phyloP scores from a whole-genome alignment of 2,888 invertebrate genomes.

The Drepanosiphum platanoidis region DNA sequence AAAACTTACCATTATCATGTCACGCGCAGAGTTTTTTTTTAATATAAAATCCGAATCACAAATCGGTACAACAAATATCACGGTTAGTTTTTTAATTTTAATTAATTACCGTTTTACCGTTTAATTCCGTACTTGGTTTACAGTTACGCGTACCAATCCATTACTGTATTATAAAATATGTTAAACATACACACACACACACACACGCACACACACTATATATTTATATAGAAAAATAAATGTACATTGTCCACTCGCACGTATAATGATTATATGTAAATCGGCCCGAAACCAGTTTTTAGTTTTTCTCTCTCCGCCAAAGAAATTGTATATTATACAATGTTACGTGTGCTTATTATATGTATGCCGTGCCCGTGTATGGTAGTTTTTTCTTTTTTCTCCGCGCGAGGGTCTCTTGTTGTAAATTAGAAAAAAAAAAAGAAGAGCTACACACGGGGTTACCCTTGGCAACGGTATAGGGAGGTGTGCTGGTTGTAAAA shows the following conservation, averaged over 20 bases:
- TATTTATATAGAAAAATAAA: too few relatives aligned
- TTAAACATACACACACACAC: not conserved
- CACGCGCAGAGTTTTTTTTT: too few relatives aligned
- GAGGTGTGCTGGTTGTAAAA: slow-evolving; percentile 12
- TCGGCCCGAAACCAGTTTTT: slow-evolving; percentile 1
- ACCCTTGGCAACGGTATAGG: slow-evolving; percentile 42
- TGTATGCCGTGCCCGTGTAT: not conserved
- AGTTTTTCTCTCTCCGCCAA: not conserved
- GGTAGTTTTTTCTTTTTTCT: not conserved
- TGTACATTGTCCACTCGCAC: not conserved
- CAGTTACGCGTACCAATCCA: too few relatives aligned
- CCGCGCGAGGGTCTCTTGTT: slow-evolving; percentile 15
- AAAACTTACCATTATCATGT: too few relatives aligned
- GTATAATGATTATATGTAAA: slow-evolving; percentile 22
- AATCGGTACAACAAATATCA: too few relatives aligned
- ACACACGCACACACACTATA: not conserved
- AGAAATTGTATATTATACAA: not conserved
- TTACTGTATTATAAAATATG: not conserved
- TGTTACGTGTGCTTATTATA: not conserved
- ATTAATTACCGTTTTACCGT: too few relatives aligned
- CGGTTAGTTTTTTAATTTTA: too few relatives aligned
- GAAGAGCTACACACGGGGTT: slow-evolving; percentile 2
- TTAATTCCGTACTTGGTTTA: too few relatives aligned
- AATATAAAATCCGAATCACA: too few relatives aligned
- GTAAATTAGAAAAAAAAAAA: slow-evolving; percentile 24